Evolutionary conservation across 2,113 vertebrate genomes (phyloP), one percentile per base, ranked within the genome.

Genomic region (Puffinus mauretanicus): DNA sequence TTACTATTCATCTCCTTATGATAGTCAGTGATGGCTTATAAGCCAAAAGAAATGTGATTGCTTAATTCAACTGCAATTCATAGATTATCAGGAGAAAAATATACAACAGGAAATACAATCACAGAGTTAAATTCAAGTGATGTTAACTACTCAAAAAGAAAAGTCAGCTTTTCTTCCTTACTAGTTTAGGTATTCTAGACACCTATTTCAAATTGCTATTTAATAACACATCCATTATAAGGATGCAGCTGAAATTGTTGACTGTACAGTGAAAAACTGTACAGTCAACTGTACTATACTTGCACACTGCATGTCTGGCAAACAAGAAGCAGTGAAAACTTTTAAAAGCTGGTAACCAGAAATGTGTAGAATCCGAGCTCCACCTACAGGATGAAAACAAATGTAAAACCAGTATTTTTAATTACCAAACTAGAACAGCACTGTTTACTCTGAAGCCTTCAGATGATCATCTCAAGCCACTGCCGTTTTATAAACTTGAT

Each of bases 381-480:
- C 98, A 98, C 58, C 98, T 98, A 98, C 89, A 97, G 98, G 98
- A 81, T 40, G 78, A 88, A 92, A 87, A 46, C 7, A 34, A 67
- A 82, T 44, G 27, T 38, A 7, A 21, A 91, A 16, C 2, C 57
- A 70, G 0, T 64, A 42, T 8, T 54, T 82, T 38, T 19, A 71
- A 60, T 38, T 20, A 10, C 25, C 16, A 32, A 27, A 42, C 10
- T 38, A 75, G 21, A 52, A 54, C 15, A 82, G 4, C 10, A 30
- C 8, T 29, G 25, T 44, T 84, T 49, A 86, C 6, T 62, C 30
- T 42, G 30, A 90, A 86, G 27, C 22, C 16, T 54, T 84, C 32
- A 62, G 10, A 25, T 15, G 8, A 67, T 36, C 7, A 6, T 16
- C 21, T 72, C 27, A 69, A 80, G 44, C 14, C 30, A 80, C 17